Conservation (phyloP, 2,888 invertebrate genomes). For the Cryptocephalus primarius region DNA sequence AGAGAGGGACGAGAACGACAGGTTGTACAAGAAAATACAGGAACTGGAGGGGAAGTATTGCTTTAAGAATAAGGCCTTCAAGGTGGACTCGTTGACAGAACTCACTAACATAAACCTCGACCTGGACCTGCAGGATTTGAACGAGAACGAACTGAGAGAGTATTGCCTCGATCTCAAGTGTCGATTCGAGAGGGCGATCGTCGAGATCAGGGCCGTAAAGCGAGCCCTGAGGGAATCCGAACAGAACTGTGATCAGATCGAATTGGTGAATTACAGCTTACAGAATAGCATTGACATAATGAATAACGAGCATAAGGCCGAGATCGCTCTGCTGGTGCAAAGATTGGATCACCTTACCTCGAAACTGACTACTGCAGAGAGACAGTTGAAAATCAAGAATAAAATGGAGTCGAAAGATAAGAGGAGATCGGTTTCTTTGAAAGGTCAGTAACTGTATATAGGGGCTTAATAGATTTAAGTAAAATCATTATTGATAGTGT, state of each 20-base stretch:
- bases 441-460: slow-evolving; percentile 41
- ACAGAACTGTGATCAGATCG: slow-evolving; percentile 67
- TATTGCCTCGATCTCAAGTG: slow-evolving; percentile 67
- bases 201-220: slow-evolving; percentile 75
- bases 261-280: slow-evolving; percentile 65
- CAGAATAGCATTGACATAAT: slow-evolving; percentile 58
- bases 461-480: no score
- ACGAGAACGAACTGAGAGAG: slow-evolving; percentile 66
- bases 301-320: slow-evolving; percentile 55
- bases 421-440: slow-evolving; percentile 69
- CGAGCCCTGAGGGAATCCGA: slow-evolving; percentile 70
- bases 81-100: slow-evolving; percentile 65
- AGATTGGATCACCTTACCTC: slow-evolving; percentile 74
- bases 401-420: slow-evolving; percentile 72
- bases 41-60: slow-evolving; percentile 53
- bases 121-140: slow-evolving; percentile 59
- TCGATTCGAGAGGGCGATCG: slow-evolving; percentile 71
- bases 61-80: slow-evolving; percentile 48
- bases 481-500: neutral
- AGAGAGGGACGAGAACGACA: slow-evolving; percentile 69
- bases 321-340: slow-evolving; percentile 69
- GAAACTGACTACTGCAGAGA: slow-evolving; percentile 71
- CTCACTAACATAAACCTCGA: slow-evolving; percentile 70
- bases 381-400: slow-evolving; percentile 69
- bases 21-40: slow-evolving; percentile 56